Base-by-base conservation (phyloP, 2,888 invertebrate species). In the Drosophila subquinaria region DNA sequence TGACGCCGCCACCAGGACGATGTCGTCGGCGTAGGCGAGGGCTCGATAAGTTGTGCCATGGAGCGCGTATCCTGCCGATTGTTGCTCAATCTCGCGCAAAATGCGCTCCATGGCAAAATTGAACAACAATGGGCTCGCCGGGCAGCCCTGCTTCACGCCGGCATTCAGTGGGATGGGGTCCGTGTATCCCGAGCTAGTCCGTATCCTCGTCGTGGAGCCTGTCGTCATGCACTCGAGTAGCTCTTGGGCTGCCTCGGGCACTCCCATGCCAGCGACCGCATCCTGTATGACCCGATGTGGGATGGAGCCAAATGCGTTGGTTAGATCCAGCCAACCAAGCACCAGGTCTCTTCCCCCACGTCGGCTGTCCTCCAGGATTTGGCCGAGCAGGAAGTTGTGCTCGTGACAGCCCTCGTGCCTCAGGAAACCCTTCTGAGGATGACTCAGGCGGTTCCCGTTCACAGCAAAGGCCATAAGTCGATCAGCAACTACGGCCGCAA, bases 381-480 rank as follows among this genome's bases (percentile, higher is more conserved):
- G 42, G 17, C 42, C 42, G 15, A 42, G 17, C 42, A 42, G 17
- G 17, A 42, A 42, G 17, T 42, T 42, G 42, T 42, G 42, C 42
- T 42, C 42, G 8, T 42, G 42, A 13, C 17, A 42, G 42, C 9
- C 17, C 42, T 42, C 42, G 42, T 42, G 17, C 42, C 42, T 42
- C 42, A 42, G 23, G 23, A 27, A 27, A 27, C 23, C 23, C 23
- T 27, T 27, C 23, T 27, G 23, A 27, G 23, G 23, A 42, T 42
- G 42, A 42, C 42, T 17, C 42, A 42, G 42, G 42, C 42, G 42
- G 17, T 42, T 42, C 42, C 42, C 42, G 17, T 42, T 42, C 42
- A 42, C 42, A 42, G 42, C 9, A 17, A 17, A 42, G 17, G 17
- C 42, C 17, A 42, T 17, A 17, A 42, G 42, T 8, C 42, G 42